Conservation (phyloP, 1,140 invertebrate species). For the Drosophila yakuba region DNA sequence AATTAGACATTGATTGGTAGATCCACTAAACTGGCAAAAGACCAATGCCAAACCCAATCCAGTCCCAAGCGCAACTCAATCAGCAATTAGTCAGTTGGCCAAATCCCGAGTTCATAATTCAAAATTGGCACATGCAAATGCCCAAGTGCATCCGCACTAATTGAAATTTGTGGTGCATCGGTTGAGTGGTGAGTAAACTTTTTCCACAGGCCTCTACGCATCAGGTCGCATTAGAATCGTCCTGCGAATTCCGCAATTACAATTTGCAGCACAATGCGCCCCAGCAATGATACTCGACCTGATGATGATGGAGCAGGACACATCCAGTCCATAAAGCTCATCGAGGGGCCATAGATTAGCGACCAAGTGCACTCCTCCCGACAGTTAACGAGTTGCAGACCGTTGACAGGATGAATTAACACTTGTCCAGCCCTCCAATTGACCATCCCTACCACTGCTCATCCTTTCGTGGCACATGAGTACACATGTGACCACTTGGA, state of each 20-base stretch:
- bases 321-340: constrained; percentile 54
- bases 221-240: constrained; percentile 45
- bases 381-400: constrained; percentile 44
- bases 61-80: constrained; percentile 41
- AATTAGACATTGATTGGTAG: constrained; percentile 47
- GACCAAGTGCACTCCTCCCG: constrained; percentile 64
- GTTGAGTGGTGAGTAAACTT: constrained; percentile 32
- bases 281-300: constrained; percentile 17
- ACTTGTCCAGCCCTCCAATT: constrained; percentile 37
- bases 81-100: constrained; percentile 58
- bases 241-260: constrained; percentile 51
- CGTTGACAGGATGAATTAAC: constrained; percentile 46
- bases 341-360: constrained; percentile 60
- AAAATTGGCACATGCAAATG: constrained; percentile 58
- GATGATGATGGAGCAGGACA: constrained; percentile 36
- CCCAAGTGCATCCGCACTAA: constrained; percentile 49
- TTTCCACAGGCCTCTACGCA: constrained; percentile 17
- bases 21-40: constrained; percentile 18
- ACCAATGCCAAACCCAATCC: not conserved
- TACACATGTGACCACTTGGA: not conserved
- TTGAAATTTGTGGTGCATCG: constrained; percentile 60
- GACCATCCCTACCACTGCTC: constrained; percentile 1
- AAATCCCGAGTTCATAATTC: constrained; percentile 67
- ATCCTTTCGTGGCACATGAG: not conserved
- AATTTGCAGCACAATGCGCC: constrained; percentile 32